Evolutionary conservation across 2,888 invertebrate species (phyloP).

Genomic region (Graphium colonna): DNA sequence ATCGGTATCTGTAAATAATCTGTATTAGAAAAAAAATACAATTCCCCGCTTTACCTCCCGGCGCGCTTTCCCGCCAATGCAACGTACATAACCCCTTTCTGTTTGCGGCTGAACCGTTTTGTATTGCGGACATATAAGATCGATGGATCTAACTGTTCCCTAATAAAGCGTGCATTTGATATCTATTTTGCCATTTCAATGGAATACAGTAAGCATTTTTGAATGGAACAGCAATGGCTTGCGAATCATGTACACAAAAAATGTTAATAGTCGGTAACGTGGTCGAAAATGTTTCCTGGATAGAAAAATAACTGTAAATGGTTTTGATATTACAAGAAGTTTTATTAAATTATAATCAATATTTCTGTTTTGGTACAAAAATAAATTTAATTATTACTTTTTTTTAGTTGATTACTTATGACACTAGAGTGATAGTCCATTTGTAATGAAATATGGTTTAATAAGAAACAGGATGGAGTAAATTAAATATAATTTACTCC

Average conservation of each 20-base stretch:
- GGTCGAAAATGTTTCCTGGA: too few relatives aligned
- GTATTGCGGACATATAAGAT: conserved; percentile 34
- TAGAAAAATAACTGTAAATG: too few relatives aligned
- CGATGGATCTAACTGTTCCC: conserved; percentile 31
- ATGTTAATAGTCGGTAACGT: too few relatives aligned
- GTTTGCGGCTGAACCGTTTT: conserved; percentile 27
- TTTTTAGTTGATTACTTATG: too few relatives aligned
- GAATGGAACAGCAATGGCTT: conserved; percentile 1
- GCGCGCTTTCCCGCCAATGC: conserved; percentile 7
- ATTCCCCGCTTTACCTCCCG: not conserved
- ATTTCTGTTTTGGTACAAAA: too few relatives aligned
- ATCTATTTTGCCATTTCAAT: conserved; percentile 30
- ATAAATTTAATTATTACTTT: too few relatives aligned
- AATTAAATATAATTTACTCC: too few relatives aligned
- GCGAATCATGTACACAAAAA: not conserved
- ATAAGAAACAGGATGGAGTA: too few relatives aligned
- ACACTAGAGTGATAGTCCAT: too few relatives aligned
- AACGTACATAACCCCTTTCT: conserved; percentile 29
- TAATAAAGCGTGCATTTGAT: conserved; percentile 28
- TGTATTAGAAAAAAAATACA: conserved; percentile 1
- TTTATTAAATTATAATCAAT: too few relatives aligned
- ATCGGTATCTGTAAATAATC: conserved; percentile 1
- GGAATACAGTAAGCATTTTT: conserved; percentile 5
- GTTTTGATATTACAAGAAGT: too few relatives aligned
- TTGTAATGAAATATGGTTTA: too few relatives aligned